phyloP scores from a whole-genome alignment of 2,888 invertebrate genomes.

The Philaethria dido region DNA sequence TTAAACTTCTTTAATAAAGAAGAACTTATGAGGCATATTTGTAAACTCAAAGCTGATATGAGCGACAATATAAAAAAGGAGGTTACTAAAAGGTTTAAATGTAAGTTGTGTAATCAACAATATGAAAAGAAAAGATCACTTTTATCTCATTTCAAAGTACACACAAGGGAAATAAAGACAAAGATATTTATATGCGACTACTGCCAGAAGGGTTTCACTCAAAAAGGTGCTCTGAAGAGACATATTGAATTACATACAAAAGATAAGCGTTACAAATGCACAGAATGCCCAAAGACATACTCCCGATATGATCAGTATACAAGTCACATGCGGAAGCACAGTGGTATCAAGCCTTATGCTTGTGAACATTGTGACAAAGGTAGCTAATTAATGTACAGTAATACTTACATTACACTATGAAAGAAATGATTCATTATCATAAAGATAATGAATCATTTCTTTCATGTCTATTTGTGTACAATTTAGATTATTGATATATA shows the following conservation, averaged over 20 bases:
- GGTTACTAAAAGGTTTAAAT: constrained; percentile 53
- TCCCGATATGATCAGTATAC: constrained; percentile 82
- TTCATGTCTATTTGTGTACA: no score
- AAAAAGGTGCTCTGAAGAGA: constrained; percentile 69
- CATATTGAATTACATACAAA: constrained; percentile 81
- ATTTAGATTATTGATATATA: no score
- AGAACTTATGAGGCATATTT: constrained; percentile 20
- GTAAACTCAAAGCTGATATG: neutral
- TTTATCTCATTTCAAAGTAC: constrained; percentile 65
- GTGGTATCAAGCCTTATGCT: constrained; percentile 81
- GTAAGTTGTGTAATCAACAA: constrained; percentile 78
- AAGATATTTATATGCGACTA: constrained; percentile 71
- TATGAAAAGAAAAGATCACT: constrained; percentile 81
- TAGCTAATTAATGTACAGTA: constrained; percentile 50
- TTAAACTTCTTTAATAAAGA: constrained; percentile 21
- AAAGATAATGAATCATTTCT: no score
- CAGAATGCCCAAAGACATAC: constrained; percentile 83
- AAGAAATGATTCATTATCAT: no score
- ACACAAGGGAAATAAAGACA: constrained; percentile 58
- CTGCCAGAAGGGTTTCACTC: constrained; percentile 72
- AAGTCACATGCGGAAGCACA: constrained; percentile 84
- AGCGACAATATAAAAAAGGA: constrained; percentile 30
- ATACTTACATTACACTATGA: no score
- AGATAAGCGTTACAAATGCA: constrained; percentile 80
- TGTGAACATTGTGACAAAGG: constrained; percentile 85